These are phyloP conservation scores for Crotophaga sulcirostris DNA, from an alignment of 2,113 vertebrate genomes.

Conservation along the genomic window DNA sequence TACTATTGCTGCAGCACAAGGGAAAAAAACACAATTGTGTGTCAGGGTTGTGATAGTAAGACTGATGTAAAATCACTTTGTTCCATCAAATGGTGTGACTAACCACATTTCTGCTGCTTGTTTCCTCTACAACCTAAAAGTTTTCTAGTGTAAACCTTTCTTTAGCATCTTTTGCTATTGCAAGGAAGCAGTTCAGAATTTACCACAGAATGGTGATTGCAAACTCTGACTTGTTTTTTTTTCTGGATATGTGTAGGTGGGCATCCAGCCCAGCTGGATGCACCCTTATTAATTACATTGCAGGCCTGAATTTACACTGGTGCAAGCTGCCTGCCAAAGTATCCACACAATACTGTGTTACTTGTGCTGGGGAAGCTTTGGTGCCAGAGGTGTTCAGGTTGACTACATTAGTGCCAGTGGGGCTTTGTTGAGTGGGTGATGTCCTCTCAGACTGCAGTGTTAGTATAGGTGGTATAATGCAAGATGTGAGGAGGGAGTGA, in stretches of 20 bases:
- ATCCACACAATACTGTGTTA: no score
- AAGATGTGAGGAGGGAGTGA: neutral
- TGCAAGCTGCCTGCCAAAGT: neutral
- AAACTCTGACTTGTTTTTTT: neutral
- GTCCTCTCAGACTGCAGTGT: neutral
- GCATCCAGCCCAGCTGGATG: neutral
- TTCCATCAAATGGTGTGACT: neutral
- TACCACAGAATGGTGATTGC: neutral
- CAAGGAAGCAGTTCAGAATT: neutral
- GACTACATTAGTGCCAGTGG: rapidly evolving
- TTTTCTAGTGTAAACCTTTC: neutral
- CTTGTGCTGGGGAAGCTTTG: neutral
- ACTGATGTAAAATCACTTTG: neutral
- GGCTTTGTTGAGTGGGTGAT: neutral
- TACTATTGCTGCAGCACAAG: neutral
- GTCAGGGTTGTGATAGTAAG: neutral
- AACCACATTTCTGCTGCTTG: neutral
- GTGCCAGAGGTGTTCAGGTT: neutral
- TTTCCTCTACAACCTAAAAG: neutral
- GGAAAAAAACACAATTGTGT: rapidly evolving
- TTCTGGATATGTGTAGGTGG: neutral
- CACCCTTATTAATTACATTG: neutral
- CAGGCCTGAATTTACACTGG: neutral
- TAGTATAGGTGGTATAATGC: neutral
- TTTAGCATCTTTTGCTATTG: neutral